These are phyloP conservation scores for Acromyrmex charruanus DNA, from an alignment of 1,140 invertebrate genomes.

Conservation along the genomic window DNA sequence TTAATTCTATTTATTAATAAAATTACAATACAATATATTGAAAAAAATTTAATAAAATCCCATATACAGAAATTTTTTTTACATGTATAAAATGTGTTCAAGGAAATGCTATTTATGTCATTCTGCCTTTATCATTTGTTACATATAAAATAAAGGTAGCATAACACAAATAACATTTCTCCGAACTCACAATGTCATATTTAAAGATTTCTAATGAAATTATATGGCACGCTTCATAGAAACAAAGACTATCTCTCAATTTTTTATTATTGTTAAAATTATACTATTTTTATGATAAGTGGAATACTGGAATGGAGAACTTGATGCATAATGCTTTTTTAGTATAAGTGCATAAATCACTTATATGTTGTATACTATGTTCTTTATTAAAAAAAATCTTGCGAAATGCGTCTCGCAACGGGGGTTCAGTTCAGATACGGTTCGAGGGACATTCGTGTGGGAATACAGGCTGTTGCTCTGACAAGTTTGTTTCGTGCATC, in stretches of 20 bases:
- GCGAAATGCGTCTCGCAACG: constrained; percentile 64
- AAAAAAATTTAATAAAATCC: not conserved
- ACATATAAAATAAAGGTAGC: no score
- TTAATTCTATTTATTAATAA: not conserved
- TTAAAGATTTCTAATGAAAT: not conserved
- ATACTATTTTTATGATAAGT: not conserved
- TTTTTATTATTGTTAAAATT: constrained; percentile 19
- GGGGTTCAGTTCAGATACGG: constrained; percentile 62
- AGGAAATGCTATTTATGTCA: no score
- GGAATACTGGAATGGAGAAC: not conserved
- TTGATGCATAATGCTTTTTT: not conserved
- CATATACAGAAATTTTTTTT: not conserved
- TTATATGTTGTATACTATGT: not conserved
- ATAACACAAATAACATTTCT: no score
- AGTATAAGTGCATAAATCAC: constrained; percentile 48
- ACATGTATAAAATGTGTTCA: not conserved
- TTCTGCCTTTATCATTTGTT: no score
- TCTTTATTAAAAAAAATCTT: constrained; percentile 57
- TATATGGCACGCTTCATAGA: not conserved
- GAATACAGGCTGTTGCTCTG: constrained; percentile 75
- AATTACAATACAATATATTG: not conserved
- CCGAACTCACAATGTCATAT: no score
- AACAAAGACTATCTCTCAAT: not conserved
- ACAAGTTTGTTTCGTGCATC: constrained; percentile 51
- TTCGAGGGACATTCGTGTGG: constrained; percentile 77